A percentile compares a stretch with the other conserved stretches of the same genome.
phyloP scores from a whole-genome alignment of 2,888 invertebrate genomes.

The Cosmia trapezina region DNA sequence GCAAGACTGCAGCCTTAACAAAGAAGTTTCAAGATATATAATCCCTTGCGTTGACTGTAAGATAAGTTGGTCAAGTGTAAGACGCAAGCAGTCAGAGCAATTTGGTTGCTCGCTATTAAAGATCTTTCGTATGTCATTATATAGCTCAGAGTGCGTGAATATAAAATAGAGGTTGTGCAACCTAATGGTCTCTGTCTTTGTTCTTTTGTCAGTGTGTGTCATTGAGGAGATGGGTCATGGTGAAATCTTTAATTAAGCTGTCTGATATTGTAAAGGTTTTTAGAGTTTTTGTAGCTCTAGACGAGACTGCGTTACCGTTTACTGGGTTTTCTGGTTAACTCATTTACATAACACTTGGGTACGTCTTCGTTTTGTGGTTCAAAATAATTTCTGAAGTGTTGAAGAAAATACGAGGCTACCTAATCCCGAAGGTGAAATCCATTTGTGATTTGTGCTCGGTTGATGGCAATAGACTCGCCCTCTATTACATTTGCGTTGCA shows the following conservation, averaged over 20 bases:
- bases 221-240: constrained; percentile 86
- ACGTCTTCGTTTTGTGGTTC: neutral
- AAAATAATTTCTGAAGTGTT: neutral
- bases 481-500: too few relatives aligned
- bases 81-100: constrained; percentile 64
- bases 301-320: neutral
- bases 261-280: constrained; percentile 60
- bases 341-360: neutral
- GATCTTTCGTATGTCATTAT: constrained; percentile 67
- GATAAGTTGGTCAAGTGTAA: constrained; percentile 42
- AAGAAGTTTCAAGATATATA: constrained; percentile 1
- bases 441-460: too few relatives aligned
- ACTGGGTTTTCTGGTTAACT: constrained; percentile 2
- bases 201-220: constrained; percentile 86
- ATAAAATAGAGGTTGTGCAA: constrained; percentile 78
- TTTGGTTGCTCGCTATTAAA: constrained; percentile 67
- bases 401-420: neutral
- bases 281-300: constrained; percentile 39
- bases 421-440: neutral
- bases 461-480: too few relatives aligned
- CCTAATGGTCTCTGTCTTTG: constrained; percentile 82
- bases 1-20: constrained; percentile 9
- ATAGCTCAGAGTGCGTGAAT: constrained; percentile 68
- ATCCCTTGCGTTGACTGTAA: constrained; percentile 24
- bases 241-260: constrained; percentile 76